Evolutionary conservation across 2,797 vertebrate species (phyloP).

Genomic region (Tapirus indicus): DNA sequence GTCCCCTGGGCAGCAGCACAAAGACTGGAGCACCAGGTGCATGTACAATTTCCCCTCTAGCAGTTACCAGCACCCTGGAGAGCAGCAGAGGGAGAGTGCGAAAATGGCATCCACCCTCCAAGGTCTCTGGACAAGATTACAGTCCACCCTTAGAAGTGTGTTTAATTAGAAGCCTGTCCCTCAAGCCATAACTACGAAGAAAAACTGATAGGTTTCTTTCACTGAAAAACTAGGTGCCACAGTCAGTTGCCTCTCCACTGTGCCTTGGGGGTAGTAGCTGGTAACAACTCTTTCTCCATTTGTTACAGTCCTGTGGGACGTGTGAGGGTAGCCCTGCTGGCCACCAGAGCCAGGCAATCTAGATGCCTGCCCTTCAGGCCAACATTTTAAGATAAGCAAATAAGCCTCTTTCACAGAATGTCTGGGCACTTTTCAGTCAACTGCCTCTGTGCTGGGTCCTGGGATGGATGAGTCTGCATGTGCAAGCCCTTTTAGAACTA

Average conservation of each 20-base stretch:
- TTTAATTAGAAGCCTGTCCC: not conserved
- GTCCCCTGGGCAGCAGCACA: not conserved
- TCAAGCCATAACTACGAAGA: not conserved
- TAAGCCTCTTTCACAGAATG: not conserved
- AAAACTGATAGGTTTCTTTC: not conserved
- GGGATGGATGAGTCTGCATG: not conserved
- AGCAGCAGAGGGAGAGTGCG: not conserved
- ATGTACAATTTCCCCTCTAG: not conserved
- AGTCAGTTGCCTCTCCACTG: not conserved
- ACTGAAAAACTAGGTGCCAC: not conserved
- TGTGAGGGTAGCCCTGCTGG: not conserved
- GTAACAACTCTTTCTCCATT: not conserved
- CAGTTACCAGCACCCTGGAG: not conserved
- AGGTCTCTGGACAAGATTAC: not conserved
- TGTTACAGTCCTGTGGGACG: not conserved
- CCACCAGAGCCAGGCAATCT: not conserved
- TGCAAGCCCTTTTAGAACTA: not conserved
- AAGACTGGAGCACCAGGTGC: not conserved
- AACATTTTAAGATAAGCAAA: not conserved
- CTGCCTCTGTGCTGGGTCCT: not conserved
- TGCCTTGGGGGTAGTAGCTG: not conserved
- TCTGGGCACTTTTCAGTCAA: not conserved
- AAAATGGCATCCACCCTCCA: not conserved
- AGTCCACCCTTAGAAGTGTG: not conserved
- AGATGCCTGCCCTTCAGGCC: not conserved